These are phyloP conservation scores for Conchocele bisecta DNA, from an alignment of 2,888 invertebrate species.

Conservation along the genomic window DNA sequence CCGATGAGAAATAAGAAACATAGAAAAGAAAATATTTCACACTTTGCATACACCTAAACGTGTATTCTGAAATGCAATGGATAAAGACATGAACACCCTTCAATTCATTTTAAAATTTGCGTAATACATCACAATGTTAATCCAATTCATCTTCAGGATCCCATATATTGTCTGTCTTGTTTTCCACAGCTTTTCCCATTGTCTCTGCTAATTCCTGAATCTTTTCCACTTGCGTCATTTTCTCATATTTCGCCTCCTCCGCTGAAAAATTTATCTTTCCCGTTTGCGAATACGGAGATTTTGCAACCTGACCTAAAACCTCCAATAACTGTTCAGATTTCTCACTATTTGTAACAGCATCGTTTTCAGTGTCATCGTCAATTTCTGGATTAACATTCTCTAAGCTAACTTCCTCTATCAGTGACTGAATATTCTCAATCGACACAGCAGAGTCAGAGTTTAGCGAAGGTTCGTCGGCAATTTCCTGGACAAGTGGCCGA, in stretches of 20 bases:
- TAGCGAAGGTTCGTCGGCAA: conserved; percentile 17
- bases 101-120: too few species aligned
- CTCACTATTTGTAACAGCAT: too few species aligned
- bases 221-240: conserved; percentile 59
- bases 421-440: conserved; percentile 24
- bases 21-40: too few species aligned
- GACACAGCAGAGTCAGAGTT: conserved; percentile 17
- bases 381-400: conserved; percentile 19
- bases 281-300: conserved; percentile 33
- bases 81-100: too few species aligned
- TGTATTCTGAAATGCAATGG: too few species aligned
- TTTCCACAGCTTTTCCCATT: conserved; percentile 45
- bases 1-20: too few species aligned
- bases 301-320: conserved; percentile 16
- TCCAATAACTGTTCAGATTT: background rate
- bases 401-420: conserved; percentile 46
- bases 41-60: too few species aligned
- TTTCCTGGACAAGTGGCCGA: conserved; percentile 31
- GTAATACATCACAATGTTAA: conserved; percentile 33
- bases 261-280: conserved; percentile 39
- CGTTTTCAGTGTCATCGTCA: background rate
- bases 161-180: conserved; percentile 42
- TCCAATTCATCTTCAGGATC: conserved; percentile 52
- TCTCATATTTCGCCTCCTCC: conserved; percentile 41
- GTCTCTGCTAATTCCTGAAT: conserved; percentile 64